phyloP scores from a whole-genome alignment of 2,113 vertebrate species.

The Sebastes fasciatus region DNA sequence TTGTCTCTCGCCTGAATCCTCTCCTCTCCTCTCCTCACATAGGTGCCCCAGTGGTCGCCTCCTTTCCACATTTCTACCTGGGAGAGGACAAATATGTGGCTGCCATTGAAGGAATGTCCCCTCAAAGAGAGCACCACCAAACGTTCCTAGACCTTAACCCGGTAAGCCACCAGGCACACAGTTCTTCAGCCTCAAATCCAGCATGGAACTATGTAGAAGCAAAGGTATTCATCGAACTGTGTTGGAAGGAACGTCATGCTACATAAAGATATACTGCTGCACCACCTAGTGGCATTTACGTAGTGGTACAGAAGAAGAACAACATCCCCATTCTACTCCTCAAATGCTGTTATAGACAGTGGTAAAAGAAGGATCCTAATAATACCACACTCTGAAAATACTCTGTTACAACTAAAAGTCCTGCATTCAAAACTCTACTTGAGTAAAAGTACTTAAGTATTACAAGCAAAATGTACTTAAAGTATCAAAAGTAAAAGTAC shows the following conservation, averaged over 20 bases:
- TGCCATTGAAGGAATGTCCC: conserved; percentile 88
- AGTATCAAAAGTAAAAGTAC: too few species aligned
- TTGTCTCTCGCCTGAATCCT: background rate
- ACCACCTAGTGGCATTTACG: conserved; percentile 52
- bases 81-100: conserved; percentile 86
- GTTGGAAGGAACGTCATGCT: background rate
- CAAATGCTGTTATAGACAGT: too few species aligned
- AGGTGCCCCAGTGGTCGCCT: conserved; percentile 95
- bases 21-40: background rate
- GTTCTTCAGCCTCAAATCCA: background rate
- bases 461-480: too few species aligned
- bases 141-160: conserved; percentile 95
- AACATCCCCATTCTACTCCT: background rate
- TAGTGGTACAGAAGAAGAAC: background rate
- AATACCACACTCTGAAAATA: too few species aligned
- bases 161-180: conserved; percentile 73
- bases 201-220: background rate
- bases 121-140: conserved; percentile 90
- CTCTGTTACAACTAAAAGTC: too few species aligned
- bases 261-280: background rate
- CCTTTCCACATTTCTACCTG: conserved; percentile 95
- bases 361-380: too few species aligned
- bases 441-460: too few species aligned
- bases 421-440: too few species aligned
- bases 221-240: background rate